These are phyloP conservation scores for Molanna angustata DNA, from an alignment of 2,888 invertebrate genomes.

Conservation along the genomic window DNA sequence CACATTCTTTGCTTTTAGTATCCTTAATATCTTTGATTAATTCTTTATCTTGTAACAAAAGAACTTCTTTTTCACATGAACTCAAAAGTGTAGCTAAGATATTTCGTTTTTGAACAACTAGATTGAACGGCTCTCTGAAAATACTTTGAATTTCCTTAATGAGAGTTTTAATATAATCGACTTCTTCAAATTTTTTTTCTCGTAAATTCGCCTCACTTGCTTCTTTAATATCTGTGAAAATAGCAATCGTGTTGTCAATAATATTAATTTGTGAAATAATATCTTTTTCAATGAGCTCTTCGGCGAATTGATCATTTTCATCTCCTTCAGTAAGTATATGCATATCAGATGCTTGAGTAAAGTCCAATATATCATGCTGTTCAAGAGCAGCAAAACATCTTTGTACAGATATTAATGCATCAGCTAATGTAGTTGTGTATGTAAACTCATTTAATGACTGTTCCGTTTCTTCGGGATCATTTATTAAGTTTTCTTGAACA, in stretches of 20 bases:
- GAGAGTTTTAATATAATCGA: slow-evolving; percentile 22
- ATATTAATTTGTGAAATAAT: slow-evolving; percentile 37
- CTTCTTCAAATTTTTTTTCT: slow-evolving; percentile 11
- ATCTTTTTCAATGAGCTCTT: slow-evolving; percentile 34
- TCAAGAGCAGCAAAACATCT: slow-evolving; percentile 45
- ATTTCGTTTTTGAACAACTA: slow-evolving; percentile 18
- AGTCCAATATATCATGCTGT: slow-evolving; percentile 45
- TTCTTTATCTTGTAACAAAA: slow-evolving; percentile 18
- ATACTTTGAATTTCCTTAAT: slow-evolving; percentile 23
- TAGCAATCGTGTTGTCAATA: slow-evolving; percentile 37
- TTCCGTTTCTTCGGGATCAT: slow-evolving; percentile 36
- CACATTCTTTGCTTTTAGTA: slow-evolving; percentile 19
- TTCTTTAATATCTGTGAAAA: slow-evolving; percentile 31
- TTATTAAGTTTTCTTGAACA: slow-evolving; percentile 40
- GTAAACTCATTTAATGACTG: slow-evolving; percentile 27
- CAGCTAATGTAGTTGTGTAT: slow-evolving; percentile 40
- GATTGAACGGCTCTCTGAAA: slow-evolving; percentile 21
- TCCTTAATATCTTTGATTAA: slow-evolving; percentile 8
- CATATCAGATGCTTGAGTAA: slow-evolving; percentile 41
- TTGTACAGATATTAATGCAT: slow-evolving; percentile 44
- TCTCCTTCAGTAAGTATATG: slow-evolving; percentile 5
- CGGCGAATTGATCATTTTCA: slow-evolving; percentile 19
- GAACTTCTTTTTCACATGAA: slow-evolving; percentile 15
- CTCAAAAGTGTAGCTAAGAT: slow-evolving; percentile 16
- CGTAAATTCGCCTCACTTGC: not conserved